These are phyloP conservation scores for Ceratosolen fusciceps DNA, from an alignment of 1,140 invertebrate genomes.

Conservation along the genomic window DNA sequence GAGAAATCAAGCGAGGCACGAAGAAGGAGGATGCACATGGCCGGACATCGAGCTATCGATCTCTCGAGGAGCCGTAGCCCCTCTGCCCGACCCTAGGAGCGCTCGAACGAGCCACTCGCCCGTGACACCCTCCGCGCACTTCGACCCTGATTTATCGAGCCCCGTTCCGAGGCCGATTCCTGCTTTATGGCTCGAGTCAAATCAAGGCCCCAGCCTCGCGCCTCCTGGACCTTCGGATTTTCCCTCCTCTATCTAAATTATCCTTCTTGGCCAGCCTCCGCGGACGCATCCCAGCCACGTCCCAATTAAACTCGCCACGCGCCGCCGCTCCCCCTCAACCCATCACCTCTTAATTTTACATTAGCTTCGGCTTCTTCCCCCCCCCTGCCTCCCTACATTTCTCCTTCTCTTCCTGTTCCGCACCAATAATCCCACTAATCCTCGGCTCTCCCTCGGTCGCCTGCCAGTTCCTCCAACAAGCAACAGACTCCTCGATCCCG, in stretches of 20 bases:
- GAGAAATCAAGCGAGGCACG: not conserved
- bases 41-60: not conserved
- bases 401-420: slow-evolving; percentile 4
- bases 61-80: not conserved
- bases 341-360: no score
- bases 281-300: no score
- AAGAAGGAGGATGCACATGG: not conserved
- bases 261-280: no score
- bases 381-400: not conserved
- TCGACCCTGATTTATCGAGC: not conserved
- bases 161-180: no score
- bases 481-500: no score
- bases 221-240: not conserved
- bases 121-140: slow-evolving; percentile 59
- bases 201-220: not conserved
- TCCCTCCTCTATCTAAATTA: no score
- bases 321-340: no score
- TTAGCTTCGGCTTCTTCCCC: no score
- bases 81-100: slow-evolving; percentile 49
- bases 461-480: no score
- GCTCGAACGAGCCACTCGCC: slow-evolving; percentile 64
- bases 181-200: not conserved
- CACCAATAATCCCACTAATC: no score
- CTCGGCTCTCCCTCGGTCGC: no score
- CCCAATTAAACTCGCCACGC: no score